Percentiles rank a stretch among this genome's conserved stretches.
Conservation (phyloP, 2,113 vertebrate genomes). For the Xerus inauris region DNA sequence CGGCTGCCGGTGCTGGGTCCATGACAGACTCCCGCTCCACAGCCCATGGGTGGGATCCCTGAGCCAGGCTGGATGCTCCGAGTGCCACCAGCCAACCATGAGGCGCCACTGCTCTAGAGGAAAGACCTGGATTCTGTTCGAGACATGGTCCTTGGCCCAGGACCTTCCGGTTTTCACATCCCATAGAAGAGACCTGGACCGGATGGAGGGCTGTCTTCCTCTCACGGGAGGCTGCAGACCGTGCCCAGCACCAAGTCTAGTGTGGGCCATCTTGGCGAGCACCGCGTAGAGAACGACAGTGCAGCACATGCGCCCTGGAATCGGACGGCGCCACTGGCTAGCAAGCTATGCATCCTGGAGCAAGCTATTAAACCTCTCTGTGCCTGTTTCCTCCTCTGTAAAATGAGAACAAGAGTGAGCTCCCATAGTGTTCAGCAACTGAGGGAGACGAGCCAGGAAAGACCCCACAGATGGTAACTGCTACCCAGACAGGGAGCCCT, state of each 20-base stretch:
- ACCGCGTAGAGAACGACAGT: rapidly evolving
- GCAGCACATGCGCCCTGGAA: rapidly evolving
- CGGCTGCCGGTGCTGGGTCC: too few relatives aligned
- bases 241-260: rapidly evolving
- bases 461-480: too few relatives aligned
- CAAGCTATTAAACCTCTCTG: neutral
- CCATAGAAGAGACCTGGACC: neutral
- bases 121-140: neutral
- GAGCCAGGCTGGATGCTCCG: too few relatives aligned
- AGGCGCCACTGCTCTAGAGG: neutral
- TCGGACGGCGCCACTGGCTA: rapidly evolving
- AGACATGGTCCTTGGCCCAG: neutral
- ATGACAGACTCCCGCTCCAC: neutral
- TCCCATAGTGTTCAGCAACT: neutral
- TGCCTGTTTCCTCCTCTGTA: neutral
- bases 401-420: neutral
- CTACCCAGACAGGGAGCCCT: neutral
- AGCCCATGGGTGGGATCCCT: neutral
- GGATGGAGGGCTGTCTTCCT: neutral
- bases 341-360: neutral
- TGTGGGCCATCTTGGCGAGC: neutral
- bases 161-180: neutral
- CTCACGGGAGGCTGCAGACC: neutral
- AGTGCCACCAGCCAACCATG: neutral
- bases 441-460: neutral